Percentiles rank a stretch among this genome's conserved stretches.
phyloP scores from a whole-genome alignment of 2,888 invertebrate species.

The Prosapia bicincta region DNA sequence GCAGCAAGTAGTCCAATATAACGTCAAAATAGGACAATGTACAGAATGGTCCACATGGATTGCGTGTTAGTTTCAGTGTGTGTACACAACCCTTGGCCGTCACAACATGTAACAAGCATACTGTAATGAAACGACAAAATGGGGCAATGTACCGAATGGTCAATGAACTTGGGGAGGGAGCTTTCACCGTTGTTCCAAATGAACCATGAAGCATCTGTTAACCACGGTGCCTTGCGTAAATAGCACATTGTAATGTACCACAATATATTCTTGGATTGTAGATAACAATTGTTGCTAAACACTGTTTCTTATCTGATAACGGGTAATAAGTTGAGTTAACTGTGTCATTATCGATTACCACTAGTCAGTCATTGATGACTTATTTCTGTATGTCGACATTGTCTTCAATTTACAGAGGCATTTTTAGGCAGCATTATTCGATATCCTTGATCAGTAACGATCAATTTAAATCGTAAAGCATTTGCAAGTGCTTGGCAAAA shows the following conservation, averaged over 20 bases:
- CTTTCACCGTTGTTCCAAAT: neutral
- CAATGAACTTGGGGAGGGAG: neutral
- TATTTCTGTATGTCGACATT: too few relatives aligned
- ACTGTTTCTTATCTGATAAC: neutral
- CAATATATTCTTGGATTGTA: neutral
- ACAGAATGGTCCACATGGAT: too few relatives aligned
- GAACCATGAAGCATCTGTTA: neutral
- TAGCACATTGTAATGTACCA: neutral
- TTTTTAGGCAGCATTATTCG: too few relatives aligned
- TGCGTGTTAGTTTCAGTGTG: too few relatives aligned
- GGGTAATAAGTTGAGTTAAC: neutral
- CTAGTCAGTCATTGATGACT: too few relatives aligned
- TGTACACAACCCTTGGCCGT: too few relatives aligned
- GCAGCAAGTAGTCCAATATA: too few relatives aligned
- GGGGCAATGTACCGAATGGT: neutral
- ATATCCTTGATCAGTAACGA: too few relatives aligned
- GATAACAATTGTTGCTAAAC: neutral
- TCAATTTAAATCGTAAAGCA: too few relatives aligned
- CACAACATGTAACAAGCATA: neutral
- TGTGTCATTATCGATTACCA: neutral
- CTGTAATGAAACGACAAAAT: neutral
- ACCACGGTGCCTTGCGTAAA: neutral
- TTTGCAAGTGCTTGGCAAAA: too few relatives aligned
- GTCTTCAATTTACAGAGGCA: too few relatives aligned
- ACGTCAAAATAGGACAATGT: too few relatives aligned